A percentile compares a stretch with the other conserved stretches of the same genome.
Conservation (phyloP, 2,113 vertebrate species). For the Hemiprocne comata region DNA sequence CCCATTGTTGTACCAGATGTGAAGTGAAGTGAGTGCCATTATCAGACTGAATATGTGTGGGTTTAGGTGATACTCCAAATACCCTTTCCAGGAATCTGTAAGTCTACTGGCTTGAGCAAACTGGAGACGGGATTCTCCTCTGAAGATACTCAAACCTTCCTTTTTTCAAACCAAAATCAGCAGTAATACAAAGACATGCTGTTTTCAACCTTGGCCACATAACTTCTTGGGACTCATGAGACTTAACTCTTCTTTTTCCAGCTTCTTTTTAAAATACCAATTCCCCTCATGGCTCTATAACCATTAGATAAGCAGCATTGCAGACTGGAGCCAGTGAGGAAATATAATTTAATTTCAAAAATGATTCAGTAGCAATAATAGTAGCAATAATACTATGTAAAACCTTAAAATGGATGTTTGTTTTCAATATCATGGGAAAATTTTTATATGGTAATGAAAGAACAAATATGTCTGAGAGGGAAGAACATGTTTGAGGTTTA, state of each 20-base stretch:
- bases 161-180: not conserved
- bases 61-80: no score
- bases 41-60: no score
- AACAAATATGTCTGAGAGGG: not conserved
- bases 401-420: not conserved
- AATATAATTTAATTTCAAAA: not conserved
- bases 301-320: not conserved
- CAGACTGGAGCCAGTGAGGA: not conserved
- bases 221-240: not conserved
- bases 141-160: not conserved
- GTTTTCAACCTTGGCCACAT: not conserved
- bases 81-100: no score
- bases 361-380: not conserved
- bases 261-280: not conserved
- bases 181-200: not conserved
- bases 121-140: not conserved
- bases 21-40: no score
- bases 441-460: not conserved
- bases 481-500: not conserved
- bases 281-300: not conserved
- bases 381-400: not conserved
- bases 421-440: not conserved
- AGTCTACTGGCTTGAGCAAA: not conserved
- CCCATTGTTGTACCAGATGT: no score
- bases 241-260: not conserved